Evolutionary conservation across 2,113 vertebrate species (phyloP), one percentile per base, ranked within the genome.

Genomic region (Anoplopoma fimbria): DNA sequence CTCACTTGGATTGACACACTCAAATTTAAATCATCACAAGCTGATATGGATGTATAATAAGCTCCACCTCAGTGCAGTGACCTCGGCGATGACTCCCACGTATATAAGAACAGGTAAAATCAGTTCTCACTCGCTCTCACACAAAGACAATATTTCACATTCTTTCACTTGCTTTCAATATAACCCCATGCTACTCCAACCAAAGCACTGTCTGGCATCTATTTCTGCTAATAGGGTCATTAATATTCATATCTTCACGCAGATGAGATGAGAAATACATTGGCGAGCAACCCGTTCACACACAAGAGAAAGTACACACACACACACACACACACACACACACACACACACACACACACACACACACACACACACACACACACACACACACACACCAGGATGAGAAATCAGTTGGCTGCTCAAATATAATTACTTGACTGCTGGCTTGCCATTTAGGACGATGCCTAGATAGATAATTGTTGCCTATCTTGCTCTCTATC

Each of bases 241-340:
- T 92, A 93, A 92, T 93, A 93, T 93, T 93, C 91, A 93, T 93
- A 87, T 89, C 84, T 82, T 84, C 82, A 68, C 73, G 79, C 87
- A 86, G 76, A 88, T 83, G 84, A 93, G 86, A 78, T 81, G 79
- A 87, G 86, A 80, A 75, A 71, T 83, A 77, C 84, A 65, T 79
- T 75, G 70, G 69, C 8, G 13, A 77, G 63, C 34, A n/a, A 47
- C 82, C 63, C 78, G 71, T 40, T 60, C 67, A 72, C 84, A 86
- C 84, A 75, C 55, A 19, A 29, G 36, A 80, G 8, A 79, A 61
- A 57, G 55, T 9, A 55, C 88, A 75, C 47, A 19, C 58, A 45
- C 69, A 21, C 58, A 53, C 88, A 77, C 47, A 19, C 58, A 55
- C 88, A 78, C 49, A 19, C 58, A 53, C 88, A 77, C 47, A 19